Evolutionary conservation across 2,113 vertebrate genomes (phyloP).

Genomic region (Stomatorhinus ivindoensis): DNA sequence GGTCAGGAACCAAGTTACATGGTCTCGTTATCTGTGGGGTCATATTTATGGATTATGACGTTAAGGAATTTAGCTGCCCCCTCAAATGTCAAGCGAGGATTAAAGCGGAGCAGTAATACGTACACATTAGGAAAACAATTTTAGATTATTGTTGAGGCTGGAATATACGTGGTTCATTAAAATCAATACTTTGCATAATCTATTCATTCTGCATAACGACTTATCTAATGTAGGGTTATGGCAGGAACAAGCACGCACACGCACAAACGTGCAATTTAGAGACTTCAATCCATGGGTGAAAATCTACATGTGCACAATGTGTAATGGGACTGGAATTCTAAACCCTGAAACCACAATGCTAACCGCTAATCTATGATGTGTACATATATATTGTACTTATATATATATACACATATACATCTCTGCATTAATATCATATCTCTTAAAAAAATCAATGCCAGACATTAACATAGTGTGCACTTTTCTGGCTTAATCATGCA

Average conservation of each 20-base stretch:
- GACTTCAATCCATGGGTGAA: not conserved
- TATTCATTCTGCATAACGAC: not conserved
- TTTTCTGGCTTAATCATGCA: not conserved
- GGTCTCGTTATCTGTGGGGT: not conserved
- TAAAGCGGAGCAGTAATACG: not conserved
- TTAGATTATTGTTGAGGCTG: not conserved
- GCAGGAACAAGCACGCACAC: not conserved
- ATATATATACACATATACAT: not conserved
- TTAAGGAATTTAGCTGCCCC: not conserved
- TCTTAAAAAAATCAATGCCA: not conserved
- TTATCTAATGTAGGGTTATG: not conserved
- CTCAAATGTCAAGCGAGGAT: not conserved
- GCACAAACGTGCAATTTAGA: not conserved
- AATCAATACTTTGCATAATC: conserved; percentile 11
- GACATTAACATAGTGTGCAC: not conserved
- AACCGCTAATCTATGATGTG: not conserved
- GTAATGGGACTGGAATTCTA: not conserved
- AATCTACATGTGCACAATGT: not conserved
- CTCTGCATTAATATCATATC: not conserved
- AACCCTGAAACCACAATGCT: not conserved
- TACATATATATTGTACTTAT: not conserved
- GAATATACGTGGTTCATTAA: not conserved
- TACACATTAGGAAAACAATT: not conserved
- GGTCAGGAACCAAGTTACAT: conserved; percentile 1
- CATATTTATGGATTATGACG: not conserved